Conservation (phyloP, 2,888 invertebrate species). For the Drosophila flavopinicola region DNA sequence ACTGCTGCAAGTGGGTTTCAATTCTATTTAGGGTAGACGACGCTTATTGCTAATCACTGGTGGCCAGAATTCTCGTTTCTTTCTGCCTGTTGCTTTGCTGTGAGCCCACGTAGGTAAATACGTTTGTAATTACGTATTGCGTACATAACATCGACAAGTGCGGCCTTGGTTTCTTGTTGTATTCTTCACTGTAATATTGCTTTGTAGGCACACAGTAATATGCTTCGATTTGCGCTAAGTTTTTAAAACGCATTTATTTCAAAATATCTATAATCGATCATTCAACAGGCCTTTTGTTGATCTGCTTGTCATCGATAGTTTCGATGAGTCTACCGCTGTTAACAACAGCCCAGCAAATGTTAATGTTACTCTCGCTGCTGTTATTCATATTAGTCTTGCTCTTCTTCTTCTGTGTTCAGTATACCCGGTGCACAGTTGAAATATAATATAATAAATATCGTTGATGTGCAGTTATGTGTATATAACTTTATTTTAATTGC, state of each 20-base stretch:
- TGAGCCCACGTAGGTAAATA: conserved; percentile 17
- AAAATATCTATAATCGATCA: background rate
- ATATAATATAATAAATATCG: conserved; percentile 15
- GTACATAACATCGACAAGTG: background rate
- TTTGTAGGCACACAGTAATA: background rate
- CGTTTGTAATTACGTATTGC: background rate
- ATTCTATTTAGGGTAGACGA: conserved; percentile 54
- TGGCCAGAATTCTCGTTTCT: conserved; percentile 26
- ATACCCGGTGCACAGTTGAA: conserved; percentile 35
- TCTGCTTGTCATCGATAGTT: no score
- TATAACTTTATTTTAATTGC: conserved; percentile 9
- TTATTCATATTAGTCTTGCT: conserved; percentile 17
- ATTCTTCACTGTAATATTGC: background rate
- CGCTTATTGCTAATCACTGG: conserved; percentile 51
- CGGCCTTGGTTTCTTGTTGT: conserved; percentile 31
- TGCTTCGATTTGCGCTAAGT: no score
- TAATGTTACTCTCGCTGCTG: conserved; percentile 14
- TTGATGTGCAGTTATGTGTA: conserved; percentile 10
- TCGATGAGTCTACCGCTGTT: conserved; percentile 2
- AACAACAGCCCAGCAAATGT: conserved; percentile 24
- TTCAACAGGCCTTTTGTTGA: background rate
- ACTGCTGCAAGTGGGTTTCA: conserved; percentile 44
- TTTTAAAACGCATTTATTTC: background rate
- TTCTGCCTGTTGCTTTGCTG: conserved; percentile 41
- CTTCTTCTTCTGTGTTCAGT: conserved; percentile 16